These are phyloP conservation scores for Melanargia galathea DNA, from an alignment of 2,888 invertebrate genomes.

Conservation along the genomic window DNA sequence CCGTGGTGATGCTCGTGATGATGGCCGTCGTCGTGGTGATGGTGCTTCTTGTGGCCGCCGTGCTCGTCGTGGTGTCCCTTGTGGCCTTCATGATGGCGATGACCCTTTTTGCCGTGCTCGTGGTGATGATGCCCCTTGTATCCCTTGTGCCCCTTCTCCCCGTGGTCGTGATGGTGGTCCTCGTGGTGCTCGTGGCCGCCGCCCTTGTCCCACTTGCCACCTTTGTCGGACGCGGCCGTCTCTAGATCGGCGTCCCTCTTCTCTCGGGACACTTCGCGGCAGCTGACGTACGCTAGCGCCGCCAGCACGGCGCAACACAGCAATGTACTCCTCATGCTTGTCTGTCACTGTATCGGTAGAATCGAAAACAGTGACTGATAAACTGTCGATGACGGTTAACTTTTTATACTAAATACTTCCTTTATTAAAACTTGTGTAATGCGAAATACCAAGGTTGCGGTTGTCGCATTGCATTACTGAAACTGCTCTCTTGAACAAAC, in stretches of 20 bases:
- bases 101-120: slow-evolving; percentile 87
- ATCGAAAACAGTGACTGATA: slow-evolving; percentile 67
- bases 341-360: slow-evolving; percentile 54
- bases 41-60: slow-evolving; percentile 85
- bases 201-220: slow-evolving; percentile 81
- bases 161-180: slow-evolving; percentile 85
- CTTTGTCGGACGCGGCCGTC: slow-evolving; percentile 74
- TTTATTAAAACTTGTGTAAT: slow-evolving; percentile 75
- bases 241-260: slow-evolving; percentile 80
- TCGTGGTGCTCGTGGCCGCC: slow-evolving; percentile 85
- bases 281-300: slow-evolving; percentile 78
- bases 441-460: slow-evolving; percentile 71
- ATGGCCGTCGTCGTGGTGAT: slow-evolving; percentile 86
- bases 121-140: slow-evolving; percentile 86
- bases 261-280: slow-evolving; percentile 77
- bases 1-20: slow-evolving; percentile 85
- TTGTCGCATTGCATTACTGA: slow-evolving; percentile 50
- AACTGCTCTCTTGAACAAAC: slow-evolving; percentile 32
- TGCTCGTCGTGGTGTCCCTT: slow-evolving; percentile 84
- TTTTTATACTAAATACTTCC: slow-evolving; percentile 71
- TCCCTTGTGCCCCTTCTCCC: slow-evolving; percentile 88
- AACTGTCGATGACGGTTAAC: slow-evolving; percentile 52
- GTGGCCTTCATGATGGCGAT: slow-evolving; percentile 87
- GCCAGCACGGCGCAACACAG: slow-evolving; percentile 71
- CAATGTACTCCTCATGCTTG: slow-evolving; percentile 66